A percentile compares a stretch with the other conserved stretches of the same genome.
Evolutionary conservation across 2,113 vertebrate species (phyloP).

Genomic region (Micromys minutus): DNA sequence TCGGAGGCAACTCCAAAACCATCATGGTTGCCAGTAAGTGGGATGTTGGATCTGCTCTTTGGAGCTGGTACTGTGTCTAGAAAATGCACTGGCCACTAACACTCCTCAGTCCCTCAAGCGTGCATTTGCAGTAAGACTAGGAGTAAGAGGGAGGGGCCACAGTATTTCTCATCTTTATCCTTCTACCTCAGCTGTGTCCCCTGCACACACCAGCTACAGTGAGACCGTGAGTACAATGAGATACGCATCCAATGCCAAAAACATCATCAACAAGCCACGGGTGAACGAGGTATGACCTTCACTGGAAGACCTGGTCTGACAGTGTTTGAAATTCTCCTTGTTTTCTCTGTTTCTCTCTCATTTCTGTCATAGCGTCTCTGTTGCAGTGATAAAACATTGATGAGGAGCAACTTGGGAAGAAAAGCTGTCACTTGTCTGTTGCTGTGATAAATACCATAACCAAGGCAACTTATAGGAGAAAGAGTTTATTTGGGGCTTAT

Average conservation of each 20-base stretch:
- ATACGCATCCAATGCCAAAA: constrained; percentile 96
- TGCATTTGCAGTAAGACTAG: neutral
- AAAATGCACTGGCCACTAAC: neutral
- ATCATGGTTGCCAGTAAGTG: constrained; percentile 98
- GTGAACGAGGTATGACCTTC: constrained; percentile 94
- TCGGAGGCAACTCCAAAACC: constrained; percentile 98
- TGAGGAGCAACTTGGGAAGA: neutral
- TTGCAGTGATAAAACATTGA: neutral
- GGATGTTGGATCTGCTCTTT: neutral
- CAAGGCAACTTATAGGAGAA: neutral
- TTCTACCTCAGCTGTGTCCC: constrained; percentile 92
- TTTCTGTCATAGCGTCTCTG: neutral
- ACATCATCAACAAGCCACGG: constrained; percentile 96
- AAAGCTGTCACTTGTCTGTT: neutral
- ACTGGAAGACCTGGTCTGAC: constrained; percentile 19
- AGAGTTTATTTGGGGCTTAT: neutral
- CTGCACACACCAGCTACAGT: constrained; percentile 93
- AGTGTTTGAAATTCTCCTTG: neutral
- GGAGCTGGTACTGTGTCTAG: neutral
- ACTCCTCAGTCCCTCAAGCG: neutral
- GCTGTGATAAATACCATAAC: neutral
- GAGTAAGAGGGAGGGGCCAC: neutral
- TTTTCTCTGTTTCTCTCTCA: neutral
- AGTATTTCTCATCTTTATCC: neutral
- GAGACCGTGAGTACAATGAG: constrained; percentile 98